phyloP scores from a whole-genome alignment of 2,797 vertebrate species.

The Halcyon smyrnensis region DNA sequence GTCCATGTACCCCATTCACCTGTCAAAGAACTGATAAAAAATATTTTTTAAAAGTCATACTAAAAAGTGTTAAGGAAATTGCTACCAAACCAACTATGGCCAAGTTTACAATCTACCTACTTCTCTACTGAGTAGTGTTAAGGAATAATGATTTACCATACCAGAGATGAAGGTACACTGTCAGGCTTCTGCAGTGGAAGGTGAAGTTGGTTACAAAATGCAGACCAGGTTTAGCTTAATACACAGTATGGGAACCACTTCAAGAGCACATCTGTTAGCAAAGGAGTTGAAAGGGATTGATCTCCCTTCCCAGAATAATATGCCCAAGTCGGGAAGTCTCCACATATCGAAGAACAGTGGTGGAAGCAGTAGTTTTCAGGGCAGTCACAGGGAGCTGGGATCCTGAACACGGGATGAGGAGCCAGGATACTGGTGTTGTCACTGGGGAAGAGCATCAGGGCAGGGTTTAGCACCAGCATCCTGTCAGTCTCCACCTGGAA shows the following conservation, averaged over 20 bases:
- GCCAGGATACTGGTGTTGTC: not conserved
- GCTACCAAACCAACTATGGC: not conserved
- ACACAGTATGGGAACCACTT: not conserved
- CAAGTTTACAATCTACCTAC: not conserved
- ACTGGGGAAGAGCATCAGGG: not conserved
- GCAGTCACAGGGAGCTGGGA: not conserved
- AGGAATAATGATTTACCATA: not conserved
- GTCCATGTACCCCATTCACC: not conserved
- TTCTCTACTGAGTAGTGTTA: not conserved
- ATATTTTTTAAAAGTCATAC: not conserved
- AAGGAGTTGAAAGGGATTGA: not conserved
- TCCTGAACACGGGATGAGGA: not conserved
- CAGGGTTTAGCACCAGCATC: constrained; percentile 4
- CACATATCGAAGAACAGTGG: not conserved
- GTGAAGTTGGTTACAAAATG: not conserved
- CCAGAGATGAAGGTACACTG: not conserved
- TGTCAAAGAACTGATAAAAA: constrained; percentile 6
- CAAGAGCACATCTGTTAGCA: not conserved
- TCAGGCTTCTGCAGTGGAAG: not conserved
- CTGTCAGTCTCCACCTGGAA: constrained; percentile 53
- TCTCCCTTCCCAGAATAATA: not conserved
- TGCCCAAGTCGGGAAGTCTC: not conserved
- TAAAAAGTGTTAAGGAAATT: not conserved
- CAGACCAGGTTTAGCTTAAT: not conserved
- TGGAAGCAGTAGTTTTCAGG: not conserved